These are phyloP conservation scores for Melospiza melodia DNA, from an alignment of 2,113 vertebrate species.

Conservation along the genomic window DNA sequence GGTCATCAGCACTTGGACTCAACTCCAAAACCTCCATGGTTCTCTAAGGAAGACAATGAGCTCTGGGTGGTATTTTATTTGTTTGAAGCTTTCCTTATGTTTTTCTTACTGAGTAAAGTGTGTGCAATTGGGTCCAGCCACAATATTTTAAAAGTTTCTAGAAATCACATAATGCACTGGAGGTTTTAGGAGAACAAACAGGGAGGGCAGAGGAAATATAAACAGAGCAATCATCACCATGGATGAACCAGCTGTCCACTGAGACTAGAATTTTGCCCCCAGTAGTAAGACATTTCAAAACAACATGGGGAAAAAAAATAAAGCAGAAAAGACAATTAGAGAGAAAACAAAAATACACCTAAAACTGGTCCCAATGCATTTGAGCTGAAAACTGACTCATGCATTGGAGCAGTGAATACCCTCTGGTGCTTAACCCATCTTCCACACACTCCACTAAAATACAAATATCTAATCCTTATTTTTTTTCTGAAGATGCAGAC, in stretches of 20 bases:
- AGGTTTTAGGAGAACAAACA: background rate
- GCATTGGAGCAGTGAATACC: background rate
- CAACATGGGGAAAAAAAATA: background rate
- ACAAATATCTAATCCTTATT: background rate
- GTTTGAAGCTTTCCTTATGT: background rate
- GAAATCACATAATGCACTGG: background rate
- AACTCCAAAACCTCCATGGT: background rate
- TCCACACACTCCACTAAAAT: background rate
- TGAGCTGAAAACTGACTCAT: background rate
- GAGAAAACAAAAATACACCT: background rate
- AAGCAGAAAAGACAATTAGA: background rate
- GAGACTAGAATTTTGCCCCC: background rate
- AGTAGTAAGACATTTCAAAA: background rate
- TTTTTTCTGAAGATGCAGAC: background rate
- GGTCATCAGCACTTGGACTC: background rate
- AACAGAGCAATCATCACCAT: background rate
- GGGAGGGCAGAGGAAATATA: background rate
- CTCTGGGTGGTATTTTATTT: background rate
- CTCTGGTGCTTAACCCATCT: background rate
- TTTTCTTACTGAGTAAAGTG: background rate
- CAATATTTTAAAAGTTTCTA: background rate
- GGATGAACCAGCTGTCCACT: background rate
- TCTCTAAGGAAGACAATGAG: background rate
- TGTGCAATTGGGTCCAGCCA: background rate
- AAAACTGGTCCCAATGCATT: background rate